phyloP scores from a whole-genome alignment of 2,797 vertebrate genomes.

The Sylvilagus floridanus region DNA sequence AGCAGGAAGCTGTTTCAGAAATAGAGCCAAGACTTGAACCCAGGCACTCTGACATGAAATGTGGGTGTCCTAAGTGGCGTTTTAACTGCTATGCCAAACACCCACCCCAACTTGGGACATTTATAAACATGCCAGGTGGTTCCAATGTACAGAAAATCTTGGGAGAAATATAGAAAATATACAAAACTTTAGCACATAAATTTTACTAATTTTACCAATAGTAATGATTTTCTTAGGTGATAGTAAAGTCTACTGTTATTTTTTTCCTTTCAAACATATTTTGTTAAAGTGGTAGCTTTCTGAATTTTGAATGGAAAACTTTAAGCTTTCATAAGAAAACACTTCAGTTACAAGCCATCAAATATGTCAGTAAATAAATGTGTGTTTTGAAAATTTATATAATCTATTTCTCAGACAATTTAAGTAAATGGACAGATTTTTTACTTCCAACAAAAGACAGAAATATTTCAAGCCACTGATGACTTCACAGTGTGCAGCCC shows the following conservation, averaged over 20 bases:
- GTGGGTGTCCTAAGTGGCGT: too few species aligned
- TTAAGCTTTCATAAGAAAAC: background rate
- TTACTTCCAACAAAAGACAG: slow-evolving; percentile 4
- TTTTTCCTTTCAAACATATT: slow-evolving; percentile 4
- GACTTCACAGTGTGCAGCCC: background rate
- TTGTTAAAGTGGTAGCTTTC: background rate
- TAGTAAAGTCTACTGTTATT: background rate
- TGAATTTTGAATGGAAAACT: background rate
- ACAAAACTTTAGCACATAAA: background rate
- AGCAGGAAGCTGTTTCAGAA: too few species aligned
- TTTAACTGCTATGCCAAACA: too few species aligned
- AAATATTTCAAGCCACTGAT: background rate
- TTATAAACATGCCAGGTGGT: background rate
- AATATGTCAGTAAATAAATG: background rate
- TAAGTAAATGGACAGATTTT: background rate
- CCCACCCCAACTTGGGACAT: background rate
- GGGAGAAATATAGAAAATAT: background rate
- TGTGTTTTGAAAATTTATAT: slow-evolving; percentile 24
- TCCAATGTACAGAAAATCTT: background rate
- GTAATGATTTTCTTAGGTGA: background rate
- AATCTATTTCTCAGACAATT: slow-evolving; percentile 12
- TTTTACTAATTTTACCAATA: background rate
- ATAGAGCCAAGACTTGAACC: too few species aligned
- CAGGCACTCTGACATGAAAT: too few species aligned
- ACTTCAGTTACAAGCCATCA: background rate